These are phyloP conservation scores for Drosophila ezoana DNA, from an alignment of 2,888 invertebrate species.

Conservation along the genomic window DNA sequence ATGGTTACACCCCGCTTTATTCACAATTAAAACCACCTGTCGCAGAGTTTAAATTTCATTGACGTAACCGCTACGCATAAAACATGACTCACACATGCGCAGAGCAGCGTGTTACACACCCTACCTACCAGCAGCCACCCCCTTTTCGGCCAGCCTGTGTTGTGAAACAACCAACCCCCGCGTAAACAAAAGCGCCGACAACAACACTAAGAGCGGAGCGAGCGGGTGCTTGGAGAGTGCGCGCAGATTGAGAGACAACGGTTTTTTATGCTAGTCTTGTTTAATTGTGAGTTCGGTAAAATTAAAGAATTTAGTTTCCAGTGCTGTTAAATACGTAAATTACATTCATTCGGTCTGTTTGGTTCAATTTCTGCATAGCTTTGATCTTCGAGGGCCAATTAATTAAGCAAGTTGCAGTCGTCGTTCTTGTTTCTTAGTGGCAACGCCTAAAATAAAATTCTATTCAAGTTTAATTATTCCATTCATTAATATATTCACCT, in stretches of 20 bases:
- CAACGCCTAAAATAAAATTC: too few relatives aligned
- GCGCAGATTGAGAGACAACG: slow-evolving; percentile 36
- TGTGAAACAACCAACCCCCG: slow-evolving; percentile 28
- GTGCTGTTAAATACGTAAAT: background rate
- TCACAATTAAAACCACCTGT: slow-evolving; percentile 49
- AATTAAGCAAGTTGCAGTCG: too few relatives aligned
- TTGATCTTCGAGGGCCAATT: background rate
- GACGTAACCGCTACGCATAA: slow-evolving; percentile 7
- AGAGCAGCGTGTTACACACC: slow-evolving; percentile 7
- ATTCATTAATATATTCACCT: too few relatives aligned
- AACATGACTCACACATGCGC: background rate
- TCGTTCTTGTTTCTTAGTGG: too few relatives aligned
- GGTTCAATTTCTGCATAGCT: background rate
- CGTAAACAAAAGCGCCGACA: slow-evolving; percentile 3
- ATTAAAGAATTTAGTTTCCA: background rate
- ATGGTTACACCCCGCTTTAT: background rate
- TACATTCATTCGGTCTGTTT: background rate
- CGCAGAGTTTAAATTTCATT: slow-evolving; percentile 1
- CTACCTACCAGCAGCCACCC: slow-evolving; percentile 1
- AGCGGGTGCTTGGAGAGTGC: slow-evolving; percentile 4
- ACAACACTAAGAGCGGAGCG: background rate
- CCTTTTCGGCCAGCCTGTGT: background rate
- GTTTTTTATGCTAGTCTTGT: slow-evolving; percentile 9
- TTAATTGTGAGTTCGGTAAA: slow-evolving; percentile 11
- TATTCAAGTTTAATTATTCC: too few relatives aligned